These are phyloP conservation scores for Anhinga anhinga DNA, from an alignment of 2,113 vertebrate species.

Conservation along the genomic window DNA sequence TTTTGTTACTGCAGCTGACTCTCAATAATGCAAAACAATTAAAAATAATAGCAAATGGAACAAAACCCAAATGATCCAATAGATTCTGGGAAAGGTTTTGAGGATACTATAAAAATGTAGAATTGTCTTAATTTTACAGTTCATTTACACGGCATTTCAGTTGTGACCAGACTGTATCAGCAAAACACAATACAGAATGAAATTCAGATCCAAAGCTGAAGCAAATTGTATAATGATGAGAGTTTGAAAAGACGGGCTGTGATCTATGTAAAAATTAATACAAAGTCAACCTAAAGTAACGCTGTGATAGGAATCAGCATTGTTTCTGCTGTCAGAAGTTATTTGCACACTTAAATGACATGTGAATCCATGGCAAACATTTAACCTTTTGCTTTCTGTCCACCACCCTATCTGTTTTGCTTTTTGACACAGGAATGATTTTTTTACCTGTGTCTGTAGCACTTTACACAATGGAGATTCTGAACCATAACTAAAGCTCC, in stretches of 20 bases:
- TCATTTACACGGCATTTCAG: neutral
- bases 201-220: neutral
- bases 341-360: neutral
- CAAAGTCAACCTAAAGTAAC: neutral
- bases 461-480: neutral
- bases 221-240: neutral
- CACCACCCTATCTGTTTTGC: neutral
- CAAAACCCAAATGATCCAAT: neutral
- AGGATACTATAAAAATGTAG: neutral
- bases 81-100: neutral
- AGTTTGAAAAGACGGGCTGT: neutral
- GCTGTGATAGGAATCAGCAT: neutral
- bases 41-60: slow-evolving; percentile 3
- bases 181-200: neutral
- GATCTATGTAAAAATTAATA: neutral
- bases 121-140: neutral
- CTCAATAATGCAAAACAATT: neutral
- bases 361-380: neutral
- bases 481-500: neutral
- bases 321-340: neutral
- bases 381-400: neutral
- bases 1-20: slow-evolving; percentile 12
- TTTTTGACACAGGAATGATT: neutral
- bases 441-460: neutral
- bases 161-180: neutral